Evolutionary conservation across 2,888 invertebrate species (phyloP).

Genomic region (Tupiocoris notatus): DNA sequence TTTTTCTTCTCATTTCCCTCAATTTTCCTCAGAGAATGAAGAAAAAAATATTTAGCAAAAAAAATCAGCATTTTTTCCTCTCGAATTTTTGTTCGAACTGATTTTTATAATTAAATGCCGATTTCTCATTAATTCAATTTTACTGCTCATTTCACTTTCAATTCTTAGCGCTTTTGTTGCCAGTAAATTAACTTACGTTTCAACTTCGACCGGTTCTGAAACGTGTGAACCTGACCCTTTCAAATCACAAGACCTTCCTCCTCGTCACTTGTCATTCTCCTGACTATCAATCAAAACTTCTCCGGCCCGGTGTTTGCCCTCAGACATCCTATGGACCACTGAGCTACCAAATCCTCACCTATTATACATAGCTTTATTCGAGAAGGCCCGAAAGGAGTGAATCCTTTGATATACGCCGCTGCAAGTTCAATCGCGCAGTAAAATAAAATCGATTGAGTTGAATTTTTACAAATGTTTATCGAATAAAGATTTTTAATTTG

Average conservation of each 20-base stretch:
- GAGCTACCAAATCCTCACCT: constrained; percentile 38
- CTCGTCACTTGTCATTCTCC: constrained; percentile 36
- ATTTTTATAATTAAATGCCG: too few relatives aligned
- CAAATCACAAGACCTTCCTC: constrained; percentile 30
- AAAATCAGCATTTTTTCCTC: not conserved
- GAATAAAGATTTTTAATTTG: too few relatives aligned
- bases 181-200: too few relatives aligned
- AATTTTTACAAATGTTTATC: too few relatives aligned
- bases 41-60: not conserved
- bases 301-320: constrained; percentile 32
- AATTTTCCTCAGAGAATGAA: not conserved
- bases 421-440: too few relatives aligned
- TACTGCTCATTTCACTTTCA: too few relatives aligned
- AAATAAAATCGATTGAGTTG: too few relatives aligned
- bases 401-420: constrained; percentile 29
- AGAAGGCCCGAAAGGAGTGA: too few relatives aligned
- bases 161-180: too few relatives aligned
- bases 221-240: constrained; percentile 41
- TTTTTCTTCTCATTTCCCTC: too few relatives aligned
- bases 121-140: too few relatives aligned
- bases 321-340: constrained; percentile 4
- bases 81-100: too few relatives aligned
- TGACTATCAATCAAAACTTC: constrained; percentile 33
- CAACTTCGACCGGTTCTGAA: not conserved
- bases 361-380: constrained; percentile 39